Evolutionary conservation across 92 coral and sea anemone species (phyloP).

Genomic region (Siderastrea radians): DNA sequence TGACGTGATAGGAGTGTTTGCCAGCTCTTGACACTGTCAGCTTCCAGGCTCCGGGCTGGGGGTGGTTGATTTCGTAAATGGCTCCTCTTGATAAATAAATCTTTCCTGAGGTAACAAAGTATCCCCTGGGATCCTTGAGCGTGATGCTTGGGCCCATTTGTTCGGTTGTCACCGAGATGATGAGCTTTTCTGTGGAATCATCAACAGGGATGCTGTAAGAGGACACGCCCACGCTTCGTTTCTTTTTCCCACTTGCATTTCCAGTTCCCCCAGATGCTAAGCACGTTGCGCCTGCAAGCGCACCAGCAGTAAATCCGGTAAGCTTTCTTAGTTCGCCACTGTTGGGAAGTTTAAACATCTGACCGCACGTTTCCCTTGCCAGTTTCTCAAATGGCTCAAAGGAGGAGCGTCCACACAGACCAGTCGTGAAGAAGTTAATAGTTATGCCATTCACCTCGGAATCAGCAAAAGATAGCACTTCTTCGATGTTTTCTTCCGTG

Average conservation of each 20-base stretch:
- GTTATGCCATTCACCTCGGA: conserved; percentile 37
- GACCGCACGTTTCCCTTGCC: conserved; percentile 81
- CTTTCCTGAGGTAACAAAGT: conserved; percentile 37
- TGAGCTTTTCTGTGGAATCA: conserved; percentile 75
- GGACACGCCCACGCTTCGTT: conserved; percentile 29
- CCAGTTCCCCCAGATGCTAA: conserved; percentile 33
- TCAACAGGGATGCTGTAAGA: conserved; percentile 57
- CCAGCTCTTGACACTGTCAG: conserved; percentile 79
- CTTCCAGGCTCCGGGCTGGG: conserved; percentile 78
- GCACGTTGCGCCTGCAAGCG: conserved; percentile 66
- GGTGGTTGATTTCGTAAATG: conserved; percentile 70
- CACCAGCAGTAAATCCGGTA: conserved; percentile 44
- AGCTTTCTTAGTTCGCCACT: conserved; percentile 63
- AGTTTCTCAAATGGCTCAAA: conserved; percentile 52
- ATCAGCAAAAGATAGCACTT: conserved; percentile 35
- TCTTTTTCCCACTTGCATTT: conserved; percentile 10
- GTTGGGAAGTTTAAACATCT: conserved; percentile 54
- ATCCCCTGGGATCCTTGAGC: conserved; percentile 67
- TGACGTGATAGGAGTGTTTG: conserved; percentile 72
- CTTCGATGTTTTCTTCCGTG: conserved; percentile 33
- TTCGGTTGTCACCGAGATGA: conserved; percentile 72
- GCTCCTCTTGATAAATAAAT: conserved; percentile 47
- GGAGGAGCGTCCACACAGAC: conserved; percentile 19
- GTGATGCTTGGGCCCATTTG: conserved; percentile 46
- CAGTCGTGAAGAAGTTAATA: conserved; percentile 81